Evolutionary conservation across 2,113 vertebrate genomes (phyloP).

Genomic region (Baryphthengus martii): DNA sequence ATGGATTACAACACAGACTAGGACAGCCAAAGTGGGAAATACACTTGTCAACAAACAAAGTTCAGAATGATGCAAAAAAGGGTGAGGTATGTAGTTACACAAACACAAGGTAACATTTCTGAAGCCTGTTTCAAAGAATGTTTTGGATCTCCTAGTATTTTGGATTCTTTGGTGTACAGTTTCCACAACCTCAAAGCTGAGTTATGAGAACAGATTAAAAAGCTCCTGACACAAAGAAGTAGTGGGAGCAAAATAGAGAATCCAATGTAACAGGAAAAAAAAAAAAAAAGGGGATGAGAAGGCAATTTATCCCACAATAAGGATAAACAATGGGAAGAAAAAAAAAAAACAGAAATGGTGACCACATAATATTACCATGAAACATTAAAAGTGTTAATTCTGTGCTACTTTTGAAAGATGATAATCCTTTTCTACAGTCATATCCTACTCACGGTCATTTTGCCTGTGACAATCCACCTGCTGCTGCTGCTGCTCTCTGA

Average conservation of each 20-base stretch:
- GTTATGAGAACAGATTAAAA: background rate
- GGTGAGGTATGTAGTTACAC: background rate
- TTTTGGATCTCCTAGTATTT: background rate
- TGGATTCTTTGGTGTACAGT: background rate
- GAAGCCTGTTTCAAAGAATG: background rate
- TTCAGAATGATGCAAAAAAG: background rate
- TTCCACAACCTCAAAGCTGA: background rate
- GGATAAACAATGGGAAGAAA: background rate
- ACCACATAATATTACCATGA: background rate
- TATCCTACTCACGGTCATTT: background rate
- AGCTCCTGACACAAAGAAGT: background rate
- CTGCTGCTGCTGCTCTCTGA: background rate
- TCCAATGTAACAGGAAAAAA: background rate
- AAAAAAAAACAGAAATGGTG: background rate
- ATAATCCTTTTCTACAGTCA: background rate
- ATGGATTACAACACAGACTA: background rate
- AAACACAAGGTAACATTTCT: background rate
- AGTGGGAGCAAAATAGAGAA: background rate
- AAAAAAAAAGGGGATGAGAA: background rate
- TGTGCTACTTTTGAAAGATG: background rate
- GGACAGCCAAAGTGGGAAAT: background rate
- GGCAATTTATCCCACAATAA: background rate
- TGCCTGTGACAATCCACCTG: background rate
- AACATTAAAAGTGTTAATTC: background rate
- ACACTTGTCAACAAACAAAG: background rate